phyloP scores from a whole-genome alignment of 2,797 vertebrate species.

The Brachyrhaphis roseni region DNA sequence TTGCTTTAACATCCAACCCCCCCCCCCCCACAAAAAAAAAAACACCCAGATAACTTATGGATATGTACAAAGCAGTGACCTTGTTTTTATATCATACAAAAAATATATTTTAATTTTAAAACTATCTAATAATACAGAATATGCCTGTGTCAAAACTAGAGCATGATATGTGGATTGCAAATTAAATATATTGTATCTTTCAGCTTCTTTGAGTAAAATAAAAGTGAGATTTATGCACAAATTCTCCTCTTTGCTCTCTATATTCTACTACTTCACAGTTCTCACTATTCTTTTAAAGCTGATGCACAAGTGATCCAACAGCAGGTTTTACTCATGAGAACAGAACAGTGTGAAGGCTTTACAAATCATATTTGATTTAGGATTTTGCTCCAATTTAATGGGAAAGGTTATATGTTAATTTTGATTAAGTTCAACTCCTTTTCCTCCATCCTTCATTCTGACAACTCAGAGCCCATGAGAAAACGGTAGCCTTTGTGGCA shows the following conservation, averaged over 20 bases:
- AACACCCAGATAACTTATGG: not conserved
- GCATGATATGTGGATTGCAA: not conserved
- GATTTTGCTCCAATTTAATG: constrained; percentile 18
- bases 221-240: not conserved
- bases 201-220: not conserved
- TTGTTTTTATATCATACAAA: not conserved
- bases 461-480: constrained; percentile 41
- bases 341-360: constrained; percentile 1
- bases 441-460: constrained; percentile 25
- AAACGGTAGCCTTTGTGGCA: constrained; percentile 9
- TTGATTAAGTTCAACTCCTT: constrained; percentile 25
- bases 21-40: not conserved
- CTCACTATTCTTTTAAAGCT: not conserved
- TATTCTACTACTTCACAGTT: not conserved
- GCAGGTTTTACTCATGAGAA: not conserved
- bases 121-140: not conserved
- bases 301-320: not conserved
- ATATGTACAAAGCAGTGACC: not conserved
- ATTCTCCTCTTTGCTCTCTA: not conserved
- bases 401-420: constrained; percentile 50
- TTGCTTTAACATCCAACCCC: not conserved
- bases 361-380: constrained; percentile 25
- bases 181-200: not conserved
- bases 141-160: not conserved
- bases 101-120: not conserved